A percentile compares a stretch with the other conserved stretches of the same genome.
phyloP scores from a whole-genome alignment of 2,888 invertebrate genomes.

The Petrolisthes cinctipes region DNA sequence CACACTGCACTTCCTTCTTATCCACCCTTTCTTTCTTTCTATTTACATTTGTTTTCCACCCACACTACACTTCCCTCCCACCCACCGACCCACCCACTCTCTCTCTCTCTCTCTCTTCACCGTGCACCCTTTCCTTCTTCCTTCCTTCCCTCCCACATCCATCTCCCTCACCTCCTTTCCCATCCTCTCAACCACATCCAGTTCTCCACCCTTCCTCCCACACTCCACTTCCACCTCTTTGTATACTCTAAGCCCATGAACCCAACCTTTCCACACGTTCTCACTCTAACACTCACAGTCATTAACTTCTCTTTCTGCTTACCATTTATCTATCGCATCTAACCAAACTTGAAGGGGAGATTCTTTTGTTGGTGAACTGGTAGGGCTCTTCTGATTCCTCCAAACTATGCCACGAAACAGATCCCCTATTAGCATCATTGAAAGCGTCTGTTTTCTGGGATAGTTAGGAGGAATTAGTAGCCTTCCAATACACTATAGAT shows the following conservation, averaged over 20 bases:
- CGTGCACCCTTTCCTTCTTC: neutral
- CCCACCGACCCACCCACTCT: neutral
- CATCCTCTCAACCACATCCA: neutral
- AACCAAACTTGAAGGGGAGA: neutral
- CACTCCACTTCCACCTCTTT: neutral
- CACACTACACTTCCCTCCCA: neutral
- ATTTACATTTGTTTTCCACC: neutral
- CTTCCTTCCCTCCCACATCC: neutral
- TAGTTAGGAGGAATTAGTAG: too few species aligned
- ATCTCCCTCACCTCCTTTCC: neutral
- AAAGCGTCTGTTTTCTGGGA: too few species aligned
- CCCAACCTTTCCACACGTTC: neutral
- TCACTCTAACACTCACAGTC: neutral
- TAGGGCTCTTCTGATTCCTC: too few species aligned
- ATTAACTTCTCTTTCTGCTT: neutral
- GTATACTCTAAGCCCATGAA: neutral
- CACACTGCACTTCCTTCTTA: neutral
- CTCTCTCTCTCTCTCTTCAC: neutral
- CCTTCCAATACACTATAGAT: too few species aligned
- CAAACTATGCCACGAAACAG: too few species aligned
- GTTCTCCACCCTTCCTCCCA: conserved; percentile 4
- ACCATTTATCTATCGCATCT: neutral
- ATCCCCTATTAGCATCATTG: too few species aligned
- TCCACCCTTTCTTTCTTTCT: neutral
- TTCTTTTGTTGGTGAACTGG: too few species aligned